Conservation (phyloP, 2,888 invertebrate genomes). For the Proisotoma minuta region DNA sequence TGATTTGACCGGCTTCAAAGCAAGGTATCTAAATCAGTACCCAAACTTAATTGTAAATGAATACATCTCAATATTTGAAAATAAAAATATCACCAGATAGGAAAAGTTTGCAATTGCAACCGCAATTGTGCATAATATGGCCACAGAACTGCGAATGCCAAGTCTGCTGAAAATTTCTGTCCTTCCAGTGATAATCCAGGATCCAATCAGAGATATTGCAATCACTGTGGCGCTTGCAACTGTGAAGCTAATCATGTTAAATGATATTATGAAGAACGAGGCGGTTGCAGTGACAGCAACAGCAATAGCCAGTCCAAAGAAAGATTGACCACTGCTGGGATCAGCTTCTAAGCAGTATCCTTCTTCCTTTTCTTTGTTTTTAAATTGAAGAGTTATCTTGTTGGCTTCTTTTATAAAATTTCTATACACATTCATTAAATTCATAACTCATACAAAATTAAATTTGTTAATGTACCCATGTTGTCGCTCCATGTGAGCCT, state of each 20-base stretch:
- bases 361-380: constrained; percentile 61
- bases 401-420: constrained; percentile 40
- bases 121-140: neutral
- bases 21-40: neutral
- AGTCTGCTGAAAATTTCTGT: neutral
- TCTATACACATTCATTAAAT: neutral
- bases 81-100: neutral
- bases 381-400: constrained; percentile 61
- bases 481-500: constrained; percentile 10
- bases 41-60: neutral
- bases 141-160: neutral
- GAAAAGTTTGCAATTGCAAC: neutral
- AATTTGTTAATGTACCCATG: constrained; percentile 1
- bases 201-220: neutral
- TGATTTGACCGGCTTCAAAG: neutral
- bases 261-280: neutral
- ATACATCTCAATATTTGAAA: neutral
- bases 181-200: neutral
- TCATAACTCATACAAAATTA: neutral
- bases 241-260: constrained; percentile 1
- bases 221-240: neutral
- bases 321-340: neutral
- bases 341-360: constrained; percentile 56
- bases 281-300: neutral
- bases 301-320: neutral